These are phyloP conservation scores for Megalurothrips usitatus DNA, from an alignment of 2,888 invertebrate genomes.

Conservation along the genomic window DNA sequence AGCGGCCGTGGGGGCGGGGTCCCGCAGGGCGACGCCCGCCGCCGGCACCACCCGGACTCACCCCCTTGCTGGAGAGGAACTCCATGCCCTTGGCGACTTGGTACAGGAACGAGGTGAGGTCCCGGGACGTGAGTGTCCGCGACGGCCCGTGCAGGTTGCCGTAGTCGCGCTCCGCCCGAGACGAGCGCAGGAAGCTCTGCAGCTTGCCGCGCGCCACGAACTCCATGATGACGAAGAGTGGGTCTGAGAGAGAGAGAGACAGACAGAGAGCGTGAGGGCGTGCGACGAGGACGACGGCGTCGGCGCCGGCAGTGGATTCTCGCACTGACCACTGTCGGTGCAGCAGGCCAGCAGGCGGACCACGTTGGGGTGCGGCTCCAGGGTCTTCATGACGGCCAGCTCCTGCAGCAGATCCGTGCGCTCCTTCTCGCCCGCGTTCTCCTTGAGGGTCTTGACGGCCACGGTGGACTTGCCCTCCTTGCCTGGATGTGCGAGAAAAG, in stretches of 20 bases:
- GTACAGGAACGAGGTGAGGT: slow-evolving; percentile 84
- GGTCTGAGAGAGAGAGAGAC: slow-evolving; percentile 54
- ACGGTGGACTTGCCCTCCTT: slow-evolving; percentile 73
- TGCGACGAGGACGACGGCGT: slow-evolving; percentile 41
- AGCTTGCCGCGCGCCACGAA: slow-evolving; percentile 84
- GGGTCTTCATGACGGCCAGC: slow-evolving; percentile 83
- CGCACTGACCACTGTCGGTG: slow-evolving; percentile 61
- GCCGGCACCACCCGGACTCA: slow-evolving; percentile 45
- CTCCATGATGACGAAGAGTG: slow-evolving; percentile 88
- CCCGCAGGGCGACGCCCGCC: not conserved
- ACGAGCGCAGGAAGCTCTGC: slow-evolving; percentile 80
- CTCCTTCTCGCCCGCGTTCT: slow-evolving; percentile 83
- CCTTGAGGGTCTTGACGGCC: slow-evolving; percentile 92
- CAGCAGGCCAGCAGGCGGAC: slow-evolving; percentile 84
- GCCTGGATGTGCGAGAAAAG: slow-evolving; percentile 52
- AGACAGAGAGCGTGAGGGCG: slow-evolving; percentile 29
- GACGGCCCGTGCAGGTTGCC: slow-evolving; percentile 73
- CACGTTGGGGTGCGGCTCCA: slow-evolving; percentile 87
- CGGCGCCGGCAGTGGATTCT: not conserved
- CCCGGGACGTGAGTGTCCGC: slow-evolving; percentile 73
- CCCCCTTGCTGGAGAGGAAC: slow-evolving; percentile 76
- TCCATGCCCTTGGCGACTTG: slow-evolving; percentile 90
- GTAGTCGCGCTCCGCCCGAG: slow-evolving; percentile 77
- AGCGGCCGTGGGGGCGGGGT: not conserved
- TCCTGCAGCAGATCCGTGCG: slow-evolving; percentile 82